Base-by-base conservation (phyloP, 2,113 vertebrate species). In the Anarrhichthys ocellatus region DNA sequence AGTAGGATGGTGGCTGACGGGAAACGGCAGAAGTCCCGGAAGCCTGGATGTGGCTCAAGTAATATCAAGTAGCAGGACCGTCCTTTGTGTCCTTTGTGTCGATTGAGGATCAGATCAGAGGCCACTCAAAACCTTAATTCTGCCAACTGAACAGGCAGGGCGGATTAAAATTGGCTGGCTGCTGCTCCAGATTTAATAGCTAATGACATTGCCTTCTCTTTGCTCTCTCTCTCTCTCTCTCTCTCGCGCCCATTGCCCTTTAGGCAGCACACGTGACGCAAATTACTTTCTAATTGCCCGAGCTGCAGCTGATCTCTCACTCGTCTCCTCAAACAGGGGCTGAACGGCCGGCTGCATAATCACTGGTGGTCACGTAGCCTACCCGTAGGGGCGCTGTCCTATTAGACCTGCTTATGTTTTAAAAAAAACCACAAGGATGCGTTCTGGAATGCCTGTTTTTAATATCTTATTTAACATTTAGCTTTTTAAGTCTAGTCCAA, bases 251-350 rank as follows among this genome's bases (percentile, higher is more conserved):
- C 56, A 24, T 67, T 77, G 75, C 66, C 82, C 80, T 78, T 36
- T 82, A 58, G 62, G 65, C 32, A 10, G 42, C 0, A 54, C 79
- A 67, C 73, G 36, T 81, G 76, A 79, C 62, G 68, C 78, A 71
- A 84, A 87, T 40, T 22, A 34, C 48, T 13, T 71, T 56, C 54
- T 81, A 84, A 92, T 88, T 86, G 70, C 34, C 67, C 10, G 72
- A 89, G 56, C 34, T 63, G 82, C 87, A 84, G 89, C 90, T 90
- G 88, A 91, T 91, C 86, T 79, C 82, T 64, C 64, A 36, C 40
- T 63, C 70, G 32, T 82, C 70, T 80, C 52, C 81, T 88, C 70
- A 88, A 64, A 56, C 64, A 10, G n/a, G 38, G 71, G 27, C 71
- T 66, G 63, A 44, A 67, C 46, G 81, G 48, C 20, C 29, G 32